Base-by-base conservation (phyloP, 2,888 invertebrate species). In the Pristionchus arcanus region DNA sequence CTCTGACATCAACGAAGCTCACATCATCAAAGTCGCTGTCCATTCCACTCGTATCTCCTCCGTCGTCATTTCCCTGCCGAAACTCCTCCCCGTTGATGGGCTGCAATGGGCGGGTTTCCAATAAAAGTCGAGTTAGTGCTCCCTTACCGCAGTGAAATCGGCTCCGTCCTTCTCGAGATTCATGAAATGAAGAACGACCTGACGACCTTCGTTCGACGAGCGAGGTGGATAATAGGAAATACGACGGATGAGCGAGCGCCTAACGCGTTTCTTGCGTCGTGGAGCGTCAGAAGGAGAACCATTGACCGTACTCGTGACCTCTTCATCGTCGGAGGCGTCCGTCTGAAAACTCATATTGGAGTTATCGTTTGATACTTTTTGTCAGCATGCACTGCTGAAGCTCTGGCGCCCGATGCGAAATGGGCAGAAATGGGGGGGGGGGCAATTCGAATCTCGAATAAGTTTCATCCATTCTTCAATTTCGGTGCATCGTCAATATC, bases 181-280 rank as follows among this genome's bases (percentile, higher is more conserved):
- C n/a, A 81, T 28, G 34, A 81, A 81, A 53, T 81, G 28, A 9
- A 81, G n/a, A 4, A 42, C 25, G 81, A 42, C 15, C 53, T 81
- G 81, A 0, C 81, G 31, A 2, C 16, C 28, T 11, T 53, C 49
- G 2, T 19, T 11, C 2, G 49, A 53, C 2, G 21, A 21, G 0
- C 49, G 42, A 28, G 81, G 81, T 0, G 81, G 81, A 9, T 81
- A 81, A 53, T 81, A 81, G 34, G 49, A 42, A 11, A 81, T 4
- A n/a, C 81, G 81, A 28, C 81, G 42, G 28, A 81, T 28, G 28
- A 81, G 81, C n/a, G 81, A 81, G 25, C 81, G 81, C 25, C 49
- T n/a, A 0, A 53, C 81, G 81, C 81, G 81, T 7, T n/a, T 25
- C 15, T 28, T 25, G 9, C 49, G 81, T 49, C 63, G 63, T n/a